phyloP scores from a whole-genome alignment of 2,888 invertebrate species.

The Cyrtodaria siliqua region DNA sequence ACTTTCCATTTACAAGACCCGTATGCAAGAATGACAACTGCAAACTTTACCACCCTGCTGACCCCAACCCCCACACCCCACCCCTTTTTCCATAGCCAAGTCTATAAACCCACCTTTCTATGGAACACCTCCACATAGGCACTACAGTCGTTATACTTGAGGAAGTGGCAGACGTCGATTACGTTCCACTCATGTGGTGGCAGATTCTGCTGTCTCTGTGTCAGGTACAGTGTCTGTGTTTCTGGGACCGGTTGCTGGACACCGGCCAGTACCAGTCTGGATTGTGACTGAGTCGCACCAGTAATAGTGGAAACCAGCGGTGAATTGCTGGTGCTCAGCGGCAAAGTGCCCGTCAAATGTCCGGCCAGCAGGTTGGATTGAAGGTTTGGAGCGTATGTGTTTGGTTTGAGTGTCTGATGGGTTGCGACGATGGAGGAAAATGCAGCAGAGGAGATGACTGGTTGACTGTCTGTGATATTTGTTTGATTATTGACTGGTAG shows the following conservation, averaged over 20 bases:
- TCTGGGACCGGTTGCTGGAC: conserved; percentile 26
- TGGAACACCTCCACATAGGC: conserved; percentile 89
- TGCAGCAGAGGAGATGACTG: conserved; percentile 15
- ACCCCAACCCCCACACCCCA: no score
- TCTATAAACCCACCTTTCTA: conserved; percentile 87
- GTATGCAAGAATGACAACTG: no score
- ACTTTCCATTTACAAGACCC: no score
- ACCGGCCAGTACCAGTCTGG: conserved; percentile 2
- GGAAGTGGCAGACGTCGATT: conserved; percentile 95
- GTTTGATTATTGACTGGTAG: background rate
- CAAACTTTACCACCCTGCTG: no score
- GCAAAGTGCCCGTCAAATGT: conserved; percentile 57
- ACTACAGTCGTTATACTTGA: conserved; percentile 93
- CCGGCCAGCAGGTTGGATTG: conserved; percentile 55
- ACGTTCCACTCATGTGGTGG: conserved; percentile 92
- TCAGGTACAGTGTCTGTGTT: conserved; percentile 65
- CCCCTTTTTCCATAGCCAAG: no score
- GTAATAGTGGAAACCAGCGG: conserved; percentile 44
- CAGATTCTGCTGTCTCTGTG: conserved; percentile 77
- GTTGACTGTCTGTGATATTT: background rate
- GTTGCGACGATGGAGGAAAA: conserved; percentile 53
- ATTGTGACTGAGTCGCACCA: conserved; percentile 6
- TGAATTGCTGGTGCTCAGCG: conserved; percentile 47
- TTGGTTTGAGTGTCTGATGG: conserved; percentile 47
- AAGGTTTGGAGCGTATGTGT: conserved; percentile 13